Conservation (phyloP, 2,113 vertebrate genomes). For the Melanocharis versteri region DNA sequence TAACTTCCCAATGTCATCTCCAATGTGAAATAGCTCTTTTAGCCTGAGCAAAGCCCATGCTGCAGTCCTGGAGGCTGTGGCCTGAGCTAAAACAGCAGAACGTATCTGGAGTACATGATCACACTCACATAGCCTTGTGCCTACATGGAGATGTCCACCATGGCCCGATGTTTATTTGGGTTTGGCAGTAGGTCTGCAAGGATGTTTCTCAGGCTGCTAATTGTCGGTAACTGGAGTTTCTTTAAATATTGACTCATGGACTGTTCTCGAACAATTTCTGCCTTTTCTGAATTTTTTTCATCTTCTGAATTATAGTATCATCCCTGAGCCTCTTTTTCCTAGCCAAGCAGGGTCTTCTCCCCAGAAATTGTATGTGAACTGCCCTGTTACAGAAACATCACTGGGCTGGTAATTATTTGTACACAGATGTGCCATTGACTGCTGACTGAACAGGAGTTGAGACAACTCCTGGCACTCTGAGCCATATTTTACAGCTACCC, state of each 20-base stretch:
- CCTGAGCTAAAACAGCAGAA: not conserved
- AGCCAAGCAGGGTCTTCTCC: not conserved
- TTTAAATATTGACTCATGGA: not conserved
- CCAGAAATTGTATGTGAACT: not conserved
- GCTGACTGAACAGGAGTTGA: not conserved
- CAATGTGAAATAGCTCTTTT: not conserved
- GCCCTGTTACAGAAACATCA: not conserved
- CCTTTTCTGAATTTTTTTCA: not conserved
- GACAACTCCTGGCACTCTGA: not conserved
- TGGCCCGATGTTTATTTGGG: not conserved
- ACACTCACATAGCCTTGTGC: not conserved
- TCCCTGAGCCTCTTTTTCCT: not conserved
- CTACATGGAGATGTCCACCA: not conserved
- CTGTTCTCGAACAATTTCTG: not conserved
- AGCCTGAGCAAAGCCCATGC: not conserved
- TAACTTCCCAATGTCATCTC: not conserved
- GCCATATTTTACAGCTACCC: not conserved
- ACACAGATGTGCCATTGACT: not conserved
- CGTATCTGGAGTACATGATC: fast-evolving
- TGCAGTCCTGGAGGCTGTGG: not conserved
- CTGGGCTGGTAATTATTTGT: not conserved
- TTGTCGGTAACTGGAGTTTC: not conserved
- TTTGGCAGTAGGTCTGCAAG: not conserved
- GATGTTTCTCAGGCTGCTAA: not conserved
- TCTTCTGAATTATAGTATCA: not conserved